These are phyloP conservation scores for Apis cerana DNA, from an alignment of 1,140 invertebrate species.

Conservation along the genomic window DNA sequence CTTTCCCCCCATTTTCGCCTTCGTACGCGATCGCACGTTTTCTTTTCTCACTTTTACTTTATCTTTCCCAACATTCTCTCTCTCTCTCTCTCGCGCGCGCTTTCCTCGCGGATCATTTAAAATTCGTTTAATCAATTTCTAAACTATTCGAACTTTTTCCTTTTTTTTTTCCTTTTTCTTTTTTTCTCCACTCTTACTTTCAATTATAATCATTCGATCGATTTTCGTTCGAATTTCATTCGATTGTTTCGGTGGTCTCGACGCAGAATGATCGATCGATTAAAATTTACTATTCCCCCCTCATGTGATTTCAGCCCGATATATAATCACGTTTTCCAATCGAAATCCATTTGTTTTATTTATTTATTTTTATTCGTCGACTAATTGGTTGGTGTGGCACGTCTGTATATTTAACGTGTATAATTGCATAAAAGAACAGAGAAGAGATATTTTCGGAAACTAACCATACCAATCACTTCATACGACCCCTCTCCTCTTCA, in stretches of 20 bases:
- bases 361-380: background rate
- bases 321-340: background rate
- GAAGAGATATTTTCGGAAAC: background rate
- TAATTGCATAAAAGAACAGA: background rate
- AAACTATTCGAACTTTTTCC: conserved; percentile 17
- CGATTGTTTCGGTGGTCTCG: background rate
- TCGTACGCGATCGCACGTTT: background rate
- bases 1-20: background rate
- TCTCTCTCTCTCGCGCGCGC: background rate
- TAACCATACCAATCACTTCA: background rate
- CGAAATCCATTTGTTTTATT: background rate
- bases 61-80: background rate
- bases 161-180: background rate
- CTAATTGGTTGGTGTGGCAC: background rate
- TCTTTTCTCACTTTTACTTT: too few relatives aligned
- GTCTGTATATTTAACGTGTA: background rate
- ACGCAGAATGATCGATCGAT: background rate
- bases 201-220: conserved; percentile 17
- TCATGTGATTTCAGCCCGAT: background rate
- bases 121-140: conserved; percentile 21
- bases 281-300: background rate
- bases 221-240: background rate
- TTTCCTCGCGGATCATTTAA: background rate
- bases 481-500: too few relatives aligned
- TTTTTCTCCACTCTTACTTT: conserved; percentile 18